Base-by-base conservation (phyloP, 2,113 vertebrate species). In the Myotis davidii region DNA sequence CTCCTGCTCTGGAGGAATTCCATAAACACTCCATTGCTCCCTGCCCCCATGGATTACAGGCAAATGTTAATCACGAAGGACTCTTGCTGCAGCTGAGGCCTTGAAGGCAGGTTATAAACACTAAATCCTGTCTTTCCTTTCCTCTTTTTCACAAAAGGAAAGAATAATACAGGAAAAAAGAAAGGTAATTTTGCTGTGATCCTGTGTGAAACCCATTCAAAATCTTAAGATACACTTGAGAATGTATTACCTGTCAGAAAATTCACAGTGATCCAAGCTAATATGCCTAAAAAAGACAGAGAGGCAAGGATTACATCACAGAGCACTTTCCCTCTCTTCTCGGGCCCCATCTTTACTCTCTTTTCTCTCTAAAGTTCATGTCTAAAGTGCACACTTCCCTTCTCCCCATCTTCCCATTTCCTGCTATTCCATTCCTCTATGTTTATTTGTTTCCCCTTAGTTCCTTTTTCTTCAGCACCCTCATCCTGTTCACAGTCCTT, bases 251-350 rank as follows among this genome's bases (percentile, higher is more conserved):
- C 99, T 99, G 99, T 99, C 94, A 99, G 98, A 98, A 99, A 99
- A 98, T 99, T 99, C 98, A 99, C 99, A 91, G 99, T 99, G 97
- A 99, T 99, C 99, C 99, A 99, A 90, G 99, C 99, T 94, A 99
- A 98, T 98, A 99, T 98, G 98, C 99, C 99, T 99, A 94, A 85
- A 98, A 98, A 86, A 97, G 91, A 97, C 90, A 97, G 69, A 69
- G 20, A 94, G 50, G 86, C 13, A 95, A 93, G 17, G 37, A 88
- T 95, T 76, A 92, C 14, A 67, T 27, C 50, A n/a, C 25, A 94
- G 81, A 74, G 18, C 72, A 48, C 4, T 29, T 81, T 1, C n/a
- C 13, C 17, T 0, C 34, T 45, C 48, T 82, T 82, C 77, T 50
- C n/a, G 27, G 13, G 23, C 39, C 21, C 45, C 0, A 45, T 34